Evolutionary conservation across 2,888 invertebrate genomes (phyloP), one percentile per base, ranked within the genome.

Genomic region (Lordiphosa andalusiaca): DNA sequence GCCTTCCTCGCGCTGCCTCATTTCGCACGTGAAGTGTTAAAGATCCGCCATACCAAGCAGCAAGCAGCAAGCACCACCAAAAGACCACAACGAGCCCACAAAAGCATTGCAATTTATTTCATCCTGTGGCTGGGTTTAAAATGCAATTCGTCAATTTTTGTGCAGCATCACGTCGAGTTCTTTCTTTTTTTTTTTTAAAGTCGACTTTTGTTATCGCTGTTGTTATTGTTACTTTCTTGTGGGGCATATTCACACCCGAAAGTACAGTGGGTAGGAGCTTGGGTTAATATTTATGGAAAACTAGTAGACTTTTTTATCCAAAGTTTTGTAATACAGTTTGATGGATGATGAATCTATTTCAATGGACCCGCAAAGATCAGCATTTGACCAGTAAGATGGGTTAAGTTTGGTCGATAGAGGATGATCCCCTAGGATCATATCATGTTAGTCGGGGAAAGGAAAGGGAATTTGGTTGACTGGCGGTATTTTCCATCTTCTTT

Each of bases 21-120:
- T 72, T 77, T 73, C 62, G 62, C 74, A 81, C 82, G 78, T 73
- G 59, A 69, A 77, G 82, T 81, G 77, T 74, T 82, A 74, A 74
- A 70, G 59, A 80, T 62, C 67, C 69, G 65, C 9, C 9, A 30
- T 9, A 25, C 19, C 19, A 19, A 6, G 6, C 6, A 25, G 6
- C 25, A 25, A 25, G 25, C 25, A 25, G 7, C 25, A 7, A 25
- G 59, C 68, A 51, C 39, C 68, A 51, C 39, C 71, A 54, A 35
- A 38, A 23, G 25, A 25, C 21, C 40, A 36, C 33, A 47, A 19
- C 35, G 7, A 12, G n/a, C 13, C 23, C 19, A 64, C 57, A 57
- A 62, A 68, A 58, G 56, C 58, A 62, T 57, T 61, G 53, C 51
- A 71, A 73, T 76, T 70, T 76, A 71, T 66, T 64, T 68, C 70